These are phyloP conservation scores for Phataginus tricuspis DNA, from an alignment of 2,797 vertebrate genomes.

Conservation along the genomic window DNA sequence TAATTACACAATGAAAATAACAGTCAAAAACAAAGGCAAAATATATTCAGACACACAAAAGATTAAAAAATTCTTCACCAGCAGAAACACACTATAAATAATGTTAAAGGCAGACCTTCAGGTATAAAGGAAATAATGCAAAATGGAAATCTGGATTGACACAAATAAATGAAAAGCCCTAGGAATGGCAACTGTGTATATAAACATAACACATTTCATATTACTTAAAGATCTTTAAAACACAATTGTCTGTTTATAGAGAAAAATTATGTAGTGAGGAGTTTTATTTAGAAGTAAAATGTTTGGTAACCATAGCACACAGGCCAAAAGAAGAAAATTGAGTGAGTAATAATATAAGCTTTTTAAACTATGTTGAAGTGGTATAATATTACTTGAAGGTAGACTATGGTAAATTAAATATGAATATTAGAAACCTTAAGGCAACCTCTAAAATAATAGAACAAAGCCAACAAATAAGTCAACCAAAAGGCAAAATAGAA, in stretches of 20 bases:
- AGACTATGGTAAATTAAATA: background rate
- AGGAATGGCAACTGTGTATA: background rate
- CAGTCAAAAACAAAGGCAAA: background rate
- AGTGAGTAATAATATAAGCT: background rate
- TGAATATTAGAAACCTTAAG: background rate
- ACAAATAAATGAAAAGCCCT: background rate
- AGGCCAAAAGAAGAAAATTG: background rate
- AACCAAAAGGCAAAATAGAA: background rate
- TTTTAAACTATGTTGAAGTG: background rate
- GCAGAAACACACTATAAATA: background rate
- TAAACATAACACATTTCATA: background rate
- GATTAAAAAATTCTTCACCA: background rate
- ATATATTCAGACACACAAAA: background rate
- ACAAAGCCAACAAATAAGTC: background rate
- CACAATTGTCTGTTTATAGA: background rate
- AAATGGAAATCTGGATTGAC: background rate
- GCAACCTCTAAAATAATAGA: background rate
- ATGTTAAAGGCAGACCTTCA: background rate
- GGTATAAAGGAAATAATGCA: background rate
- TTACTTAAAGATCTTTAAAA: background rate
- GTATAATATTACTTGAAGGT: background rate
- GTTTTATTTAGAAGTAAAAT: background rate
- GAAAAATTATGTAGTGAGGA: background rate
- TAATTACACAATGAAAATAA: background rate
- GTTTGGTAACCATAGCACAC: background rate